Base-by-base conservation (phyloP, 1,140 invertebrate species). In the Metopolophium dirhodum region DNA sequence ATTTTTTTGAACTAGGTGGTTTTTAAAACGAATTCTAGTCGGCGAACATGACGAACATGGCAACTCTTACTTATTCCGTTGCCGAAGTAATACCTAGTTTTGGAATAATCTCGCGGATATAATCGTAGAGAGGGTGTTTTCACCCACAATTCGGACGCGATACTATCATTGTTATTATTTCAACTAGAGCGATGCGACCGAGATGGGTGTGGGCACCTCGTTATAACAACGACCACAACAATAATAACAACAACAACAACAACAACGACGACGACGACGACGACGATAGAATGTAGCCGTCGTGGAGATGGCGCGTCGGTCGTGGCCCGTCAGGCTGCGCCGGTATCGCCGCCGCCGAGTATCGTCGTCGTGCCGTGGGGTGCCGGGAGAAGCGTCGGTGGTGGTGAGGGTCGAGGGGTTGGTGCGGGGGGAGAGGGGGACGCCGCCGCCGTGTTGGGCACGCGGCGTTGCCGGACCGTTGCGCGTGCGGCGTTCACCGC, bases 381-480 rank as follows among this genome's bases (percentile, higher is more conserved):
- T 45, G 87, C 47, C 54, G 49, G 20, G 49, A 22, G 30, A n/a
- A 77, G 61, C 87, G 87, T 26, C 23, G 30, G 47, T 2, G 45
- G 83, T 9, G 11, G 45, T 22, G 22, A 0, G 11, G 89, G 37
- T 6, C 37, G 54, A 6, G 51, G 11, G 0, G n/a, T 82, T 18
- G 41, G 26, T 90, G 8, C 30, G 87, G 30, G 37, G 54, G 41
- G 30, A 30, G 26, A 77, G 61, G 14, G 14, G 37, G n/a, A 30
- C 90, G 90, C 90, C 90, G 90, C 68, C 68, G 49, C 82, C n/a
- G 91, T 45, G 91, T 93, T 86, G 49, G 90, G 82, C 91, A 54
- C 49, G 82, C 91, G 82, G 91, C 61, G 91, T 93, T 93, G 91
- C 91, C 91, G 91, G 49, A 93, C 91, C 91, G 91, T 93, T 93